Conservation (phyloP, 2,888 invertebrate species). For the Pediacus dermestoides region DNA sequence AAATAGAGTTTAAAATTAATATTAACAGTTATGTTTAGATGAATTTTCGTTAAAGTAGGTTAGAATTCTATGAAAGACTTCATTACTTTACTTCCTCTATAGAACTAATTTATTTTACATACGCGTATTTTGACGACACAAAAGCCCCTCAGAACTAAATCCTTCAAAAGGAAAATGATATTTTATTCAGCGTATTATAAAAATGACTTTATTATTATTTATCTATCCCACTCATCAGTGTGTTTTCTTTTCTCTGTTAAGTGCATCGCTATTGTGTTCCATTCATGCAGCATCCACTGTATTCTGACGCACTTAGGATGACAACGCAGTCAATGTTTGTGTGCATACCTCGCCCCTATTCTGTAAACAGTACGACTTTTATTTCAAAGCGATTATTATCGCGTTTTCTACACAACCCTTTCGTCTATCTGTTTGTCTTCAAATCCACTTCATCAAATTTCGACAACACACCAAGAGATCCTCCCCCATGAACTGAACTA, state of each 20-base stretch:
- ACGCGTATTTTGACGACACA: too few species aligned
- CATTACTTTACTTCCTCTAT: too few species aligned
- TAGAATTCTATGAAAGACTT: too few species aligned
- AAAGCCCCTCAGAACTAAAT: too few species aligned
- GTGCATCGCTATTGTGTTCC: slow-evolving; percentile 29
- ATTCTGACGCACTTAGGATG: slow-evolving; percentile 23
- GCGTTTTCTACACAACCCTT: slow-evolving; percentile 33
- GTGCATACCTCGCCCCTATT: slow-evolving; percentile 28
- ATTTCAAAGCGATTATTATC: slow-evolving; percentile 34
- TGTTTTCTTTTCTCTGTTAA: slow-evolving; percentile 33
- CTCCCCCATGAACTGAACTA: too few species aligned
- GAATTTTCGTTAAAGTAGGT: too few species aligned
- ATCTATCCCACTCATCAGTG: slow-evolving; percentile 35
- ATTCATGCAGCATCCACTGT: slow-evolving; percentile 23
- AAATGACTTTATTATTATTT: slow-evolving; percentile 32
- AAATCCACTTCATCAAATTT: slow-evolving; percentile 19
- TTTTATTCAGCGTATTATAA: slow-evolving; percentile 24
- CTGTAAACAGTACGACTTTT: slow-evolving; percentile 32
- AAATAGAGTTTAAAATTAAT: too few species aligned
- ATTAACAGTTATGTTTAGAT: too few species aligned
- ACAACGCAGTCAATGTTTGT: slow-evolving; percentile 25
- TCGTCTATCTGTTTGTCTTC: slow-evolving; percentile 27
- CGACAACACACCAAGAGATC: too few species aligned
- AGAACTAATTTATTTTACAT: too few species aligned
- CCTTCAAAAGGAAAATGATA: slow-evolving; percentile 22